Percentiles rank a stretch among this genome's conserved stretches.
phyloP scores from a whole-genome alignment of 2,113 vertebrate species.

The Callopanchax toddi region DNA sequence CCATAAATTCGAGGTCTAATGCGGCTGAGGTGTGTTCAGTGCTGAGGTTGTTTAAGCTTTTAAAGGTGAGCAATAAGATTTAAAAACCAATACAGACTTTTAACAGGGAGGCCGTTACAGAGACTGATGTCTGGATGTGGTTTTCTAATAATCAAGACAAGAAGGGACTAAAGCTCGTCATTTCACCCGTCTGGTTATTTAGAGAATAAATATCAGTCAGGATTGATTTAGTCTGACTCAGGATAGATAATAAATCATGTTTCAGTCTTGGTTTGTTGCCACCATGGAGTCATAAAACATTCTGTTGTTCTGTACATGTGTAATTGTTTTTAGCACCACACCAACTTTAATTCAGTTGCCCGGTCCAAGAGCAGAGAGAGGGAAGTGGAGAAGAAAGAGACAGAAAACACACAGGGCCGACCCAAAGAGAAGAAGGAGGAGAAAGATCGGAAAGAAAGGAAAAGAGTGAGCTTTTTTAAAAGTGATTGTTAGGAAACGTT shows the following conservation, averaged over 20 bases:
- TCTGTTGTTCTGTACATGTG: constrained; percentile 34
- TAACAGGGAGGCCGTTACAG: too few species aligned
- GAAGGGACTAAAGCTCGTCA: too few species aligned
- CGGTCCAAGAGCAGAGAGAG: constrained; percentile 79
- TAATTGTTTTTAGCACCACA: constrained; percentile 66
- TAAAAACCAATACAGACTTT: too few species aligned
- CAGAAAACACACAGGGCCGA: constrained; percentile 64
- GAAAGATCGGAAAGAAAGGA: constrained; percentile 77
- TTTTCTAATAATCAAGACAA: too few species aligned
- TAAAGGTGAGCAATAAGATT: too few species aligned
- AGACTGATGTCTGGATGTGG: too few species aligned
- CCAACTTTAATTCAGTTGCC: constrained; percentile 75
- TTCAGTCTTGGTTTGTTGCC: not conserved
- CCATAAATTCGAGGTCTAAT: too few species aligned
- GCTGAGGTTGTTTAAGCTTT: too few species aligned
- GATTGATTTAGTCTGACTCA: too few species aligned
- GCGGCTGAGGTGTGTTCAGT: too few species aligned
- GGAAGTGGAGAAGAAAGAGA: constrained; percentile 77
- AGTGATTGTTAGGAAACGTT: not conserved
- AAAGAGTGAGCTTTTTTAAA: constrained; percentile 64
- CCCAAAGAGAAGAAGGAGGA: constrained; percentile 80
- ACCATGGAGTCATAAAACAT: not conserved
- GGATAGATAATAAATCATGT: not conserved
- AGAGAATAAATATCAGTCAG: too few species aligned
- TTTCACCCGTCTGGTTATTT: too few species aligned